These are phyloP conservation scores for Mobula birostris DNA, from an alignment of 2,113 vertebrate species.

Conservation along the genomic window DNA sequence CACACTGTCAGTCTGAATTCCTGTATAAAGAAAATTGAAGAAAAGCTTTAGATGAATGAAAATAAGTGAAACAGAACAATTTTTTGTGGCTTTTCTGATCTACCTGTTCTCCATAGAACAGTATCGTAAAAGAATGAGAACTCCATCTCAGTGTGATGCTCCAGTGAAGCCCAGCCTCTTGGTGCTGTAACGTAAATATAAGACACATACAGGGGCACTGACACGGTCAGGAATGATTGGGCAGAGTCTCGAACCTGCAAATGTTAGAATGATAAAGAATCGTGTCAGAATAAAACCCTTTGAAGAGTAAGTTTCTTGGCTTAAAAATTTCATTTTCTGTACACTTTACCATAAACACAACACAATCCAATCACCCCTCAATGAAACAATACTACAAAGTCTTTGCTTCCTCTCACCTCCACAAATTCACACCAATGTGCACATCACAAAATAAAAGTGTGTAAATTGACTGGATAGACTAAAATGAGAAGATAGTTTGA, in stretches of 20 bases:
- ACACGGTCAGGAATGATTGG: slow-evolving; percentile 92
- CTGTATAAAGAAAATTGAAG: slow-evolving; percentile 49
- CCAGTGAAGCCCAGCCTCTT: slow-evolving; percentile 90
- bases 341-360: neutral
- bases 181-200: slow-evolving; percentile 95
- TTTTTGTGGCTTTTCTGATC: neutral
- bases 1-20: slow-evolving; percentile 95
- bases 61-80: neutral
- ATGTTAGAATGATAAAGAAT: slow-evolving; percentile 17
- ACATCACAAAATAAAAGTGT: neutral
- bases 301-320: too few species aligned
- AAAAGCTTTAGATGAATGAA: neutral
- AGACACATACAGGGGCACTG: slow-evolving; percentile 89
- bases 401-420: neutral
- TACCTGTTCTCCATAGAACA: slow-evolving; percentile 93
- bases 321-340: neutral
- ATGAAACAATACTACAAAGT: neutral
- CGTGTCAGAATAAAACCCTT: neutral
- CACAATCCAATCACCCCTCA: neutral
- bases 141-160: slow-evolving; percentile 98
- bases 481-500: neutral
- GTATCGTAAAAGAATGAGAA: slow-evolving; percentile 99
- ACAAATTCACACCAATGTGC: neutral
- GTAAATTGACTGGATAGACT: neutral
- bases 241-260: slow-evolving; percentile 88